Evolutionary conservation across 2,797 vertebrate genomes (phyloP).

Genomic region (Neostethus bicornis): DNA sequence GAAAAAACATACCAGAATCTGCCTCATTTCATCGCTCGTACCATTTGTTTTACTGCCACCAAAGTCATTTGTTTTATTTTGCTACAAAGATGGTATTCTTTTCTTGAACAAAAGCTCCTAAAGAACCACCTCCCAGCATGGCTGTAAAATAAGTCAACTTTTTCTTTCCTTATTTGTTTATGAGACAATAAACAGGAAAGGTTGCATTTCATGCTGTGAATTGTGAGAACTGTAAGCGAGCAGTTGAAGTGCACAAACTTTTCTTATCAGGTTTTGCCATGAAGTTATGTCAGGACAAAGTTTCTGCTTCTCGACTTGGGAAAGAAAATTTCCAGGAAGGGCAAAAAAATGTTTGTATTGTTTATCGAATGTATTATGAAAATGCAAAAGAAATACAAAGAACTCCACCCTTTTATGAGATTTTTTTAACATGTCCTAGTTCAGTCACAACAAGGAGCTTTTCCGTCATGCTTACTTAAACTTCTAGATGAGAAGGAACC

Average conservation of each 20-base stretch:
- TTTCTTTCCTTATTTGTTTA: constrained; percentile 62
- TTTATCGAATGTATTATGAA: constrained; percentile 22
- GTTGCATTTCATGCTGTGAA: constrained; percentile 65
- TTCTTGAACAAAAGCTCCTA: constrained; percentile 69
- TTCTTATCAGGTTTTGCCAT: constrained; percentile 66
- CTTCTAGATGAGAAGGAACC: background rate
- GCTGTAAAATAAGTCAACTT: constrained; percentile 44
- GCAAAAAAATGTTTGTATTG: constrained; percentile 37
- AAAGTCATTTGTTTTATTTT: constrained; percentile 77
- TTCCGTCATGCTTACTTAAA: constrained; percentile 1
- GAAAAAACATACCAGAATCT: constrained; percentile 70
- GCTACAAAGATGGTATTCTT: constrained; percentile 69
- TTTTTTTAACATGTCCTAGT: constrained; percentile 2
- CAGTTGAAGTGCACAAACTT: constrained; percentile 47
- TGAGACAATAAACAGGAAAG: constrained; percentile 77
- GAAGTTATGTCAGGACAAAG: constrained; percentile 45
- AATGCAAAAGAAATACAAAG: constrained; percentile 15
- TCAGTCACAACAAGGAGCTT: constrained; percentile 1
- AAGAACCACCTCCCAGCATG: constrained; percentile 48
- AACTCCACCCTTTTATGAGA: constrained; percentile 32
- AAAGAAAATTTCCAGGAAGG: constrained; percentile 25
- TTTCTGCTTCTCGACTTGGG: constrained; percentile 30
- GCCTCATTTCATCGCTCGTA: constrained; percentile 48
- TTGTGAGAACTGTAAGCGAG: constrained; percentile 68
- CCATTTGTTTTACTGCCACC: constrained; percentile 61